Evolutionary conservation across 2,113 vertebrate species (phyloP), one percentile per base, ranked within the genome.

Genomic region (Anthoscopus minutus): DNA sequence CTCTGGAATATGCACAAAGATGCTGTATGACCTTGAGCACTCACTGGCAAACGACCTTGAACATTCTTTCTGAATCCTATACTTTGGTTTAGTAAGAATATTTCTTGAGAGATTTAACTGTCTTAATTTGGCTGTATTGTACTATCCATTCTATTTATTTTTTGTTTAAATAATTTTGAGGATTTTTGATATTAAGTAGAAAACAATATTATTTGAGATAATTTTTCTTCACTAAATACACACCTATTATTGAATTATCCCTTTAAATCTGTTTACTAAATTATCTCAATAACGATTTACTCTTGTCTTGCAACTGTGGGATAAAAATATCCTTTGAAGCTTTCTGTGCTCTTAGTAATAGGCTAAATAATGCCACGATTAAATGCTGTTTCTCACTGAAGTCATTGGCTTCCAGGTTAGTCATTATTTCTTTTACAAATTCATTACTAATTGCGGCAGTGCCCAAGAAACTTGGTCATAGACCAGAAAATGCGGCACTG

Each of bases 311-410:
- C 21, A 81, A 77, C 56, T 47, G 6, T 38, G 30, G 67, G 58
- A 88, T 73, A 81, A 90, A 92, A 89, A 66, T 38, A 81, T 48
- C 35, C 51, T 94, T 96, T 90, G 88, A 95, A 83, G 76, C 70
- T 96, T 92, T 73, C 48, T 57, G 11, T 77, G 27, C 78, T 90
- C 47, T 80, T 90, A 62, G 47, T 62, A 93, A 92, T 42, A 77
- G 40, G 21, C 38, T 81, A 82, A 88, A 88, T 74, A 88, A 81
- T 67, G n/a, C 51, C 77, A 83, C 0, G 0, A 51, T 47, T 25
- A 35, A 65, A 76, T 82, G 31, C 8, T 81, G 3, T 89, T 87
- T 94, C 47, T 76, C 38, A 42, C 19, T 95, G 66, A 86, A 92
- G 66, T 31, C 1, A 5, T 20, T 70, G 53, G 9, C 10, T 92